Conservation (phyloP, 2,797 vertebrate genomes). For the Myripristis murdjan region DNA sequence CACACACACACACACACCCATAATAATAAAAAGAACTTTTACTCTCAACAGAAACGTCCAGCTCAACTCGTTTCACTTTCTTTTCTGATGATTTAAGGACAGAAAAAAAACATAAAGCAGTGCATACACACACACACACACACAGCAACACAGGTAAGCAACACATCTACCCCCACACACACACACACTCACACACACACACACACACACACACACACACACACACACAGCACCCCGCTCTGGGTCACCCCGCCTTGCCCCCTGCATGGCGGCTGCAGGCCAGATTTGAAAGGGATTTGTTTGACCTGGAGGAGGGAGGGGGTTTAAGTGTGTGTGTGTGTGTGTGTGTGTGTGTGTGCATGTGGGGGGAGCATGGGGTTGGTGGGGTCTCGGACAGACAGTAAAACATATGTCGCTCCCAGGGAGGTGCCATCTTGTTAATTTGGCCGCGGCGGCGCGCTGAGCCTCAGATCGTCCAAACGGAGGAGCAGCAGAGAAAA, state of each 20-base stretch:
- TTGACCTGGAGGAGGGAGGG: slow-evolving; percentile 70
- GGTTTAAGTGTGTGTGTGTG: slow-evolving; percentile 52
- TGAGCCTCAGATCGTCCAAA: too few relatives aligned
- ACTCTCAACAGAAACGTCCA: too few relatives aligned
- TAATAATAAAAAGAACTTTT: too few relatives aligned
- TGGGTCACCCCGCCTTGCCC: slow-evolving; percentile 60
- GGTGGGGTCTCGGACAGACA: slow-evolving; percentile 76
- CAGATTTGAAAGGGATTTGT: slow-evolving; percentile 89
- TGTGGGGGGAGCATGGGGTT: slow-evolving; percentile 31
- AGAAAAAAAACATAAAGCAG: too few relatives aligned
- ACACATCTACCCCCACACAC: slow-evolving; percentile 3
- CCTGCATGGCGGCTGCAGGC: slow-evolving; percentile 78
- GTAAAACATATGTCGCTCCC: slow-evolving; percentile 88
- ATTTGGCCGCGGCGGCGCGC: slow-evolving; percentile 70
- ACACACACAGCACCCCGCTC: slow-evolving; percentile 18
- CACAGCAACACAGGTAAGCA: too few relatives aligned
- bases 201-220: slow-evolving; percentile 24
- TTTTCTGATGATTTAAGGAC: too few relatives aligned
- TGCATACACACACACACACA: too few relatives aligned
- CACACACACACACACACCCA: too few relatives aligned
- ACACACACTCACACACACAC: too few relatives aligned
- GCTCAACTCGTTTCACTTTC: too few relatives aligned
- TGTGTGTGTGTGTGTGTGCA: slow-evolving; percentile 40
- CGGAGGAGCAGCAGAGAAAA: too few relatives aligned
- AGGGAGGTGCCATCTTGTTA: slow-evolving; percentile 77